A percentile compares a stretch with the other conserved stretches of the same genome.
Conservation (phyloP, 2,113 vertebrate species). For the cat (Felis catus) region F.catus_Fca126_mat1.0 CM031412.1:52633501-52634000, state of each 20-base stretch:
- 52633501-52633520: neutral
- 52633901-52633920: constrained; percentile 40
- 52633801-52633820: neutral
- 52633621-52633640: neutral
- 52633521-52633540: neutral
- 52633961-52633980: neutral
- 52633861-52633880: neutral
- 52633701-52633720: neutral
- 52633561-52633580: neutral
- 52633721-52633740: constrained; percentile 23
- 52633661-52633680: neutral
- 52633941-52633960: neutral
- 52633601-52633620: constrained; percentile 44
- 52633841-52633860: neutral
- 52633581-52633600: neutral
- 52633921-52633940: neutral
- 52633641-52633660: neutral
- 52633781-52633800: neutral
- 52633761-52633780: neutral
- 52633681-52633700: neutral
- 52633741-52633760: neutral
- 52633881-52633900: neutral
- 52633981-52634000: neutral
- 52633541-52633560: neutral
- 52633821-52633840: neutral